Evolutionary conservation across 2,797 vertebrate genomes (phyloP).

Genomic region (Anguilla obscura): DNA sequence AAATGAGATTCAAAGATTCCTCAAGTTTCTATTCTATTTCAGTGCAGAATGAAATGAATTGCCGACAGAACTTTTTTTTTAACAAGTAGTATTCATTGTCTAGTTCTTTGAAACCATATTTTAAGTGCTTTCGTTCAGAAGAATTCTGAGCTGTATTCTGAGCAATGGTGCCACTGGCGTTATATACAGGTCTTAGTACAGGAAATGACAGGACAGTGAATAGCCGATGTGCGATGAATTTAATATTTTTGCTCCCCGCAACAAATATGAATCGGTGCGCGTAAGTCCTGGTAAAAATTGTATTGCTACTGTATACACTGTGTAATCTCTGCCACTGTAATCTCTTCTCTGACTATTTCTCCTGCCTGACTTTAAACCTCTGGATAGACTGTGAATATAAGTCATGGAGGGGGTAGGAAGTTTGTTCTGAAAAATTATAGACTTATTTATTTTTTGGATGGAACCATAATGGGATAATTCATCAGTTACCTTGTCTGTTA

Average conservation of each 20-base stretch:
- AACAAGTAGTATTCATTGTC: neutral
- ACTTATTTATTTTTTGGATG: neutral
- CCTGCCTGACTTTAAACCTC: neutral
- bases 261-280: neutral
- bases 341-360: neutral
- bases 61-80: neutral
- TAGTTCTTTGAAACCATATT: neutral
- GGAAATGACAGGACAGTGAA: neutral
- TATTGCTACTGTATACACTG: neutral
- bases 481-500: neutral
- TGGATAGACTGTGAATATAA: neutral
- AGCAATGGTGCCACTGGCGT: neutral
- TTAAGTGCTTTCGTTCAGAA: neutral
- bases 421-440: neutral
- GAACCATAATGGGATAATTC: neutral
- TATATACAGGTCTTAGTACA: neutral
- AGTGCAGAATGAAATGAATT: neutral
- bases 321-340: conserved; percentile 1
- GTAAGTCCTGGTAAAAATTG: neutral
- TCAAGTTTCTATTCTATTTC: neutral
- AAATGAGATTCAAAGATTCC: neutral
- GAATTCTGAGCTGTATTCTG: neutral
- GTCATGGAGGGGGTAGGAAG: neutral
- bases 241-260: neutral
- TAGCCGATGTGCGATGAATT: neutral